Evolutionary conservation across 1,140 invertebrate species (phyloP), one percentile per base, ranked within the genome.

Genomic region (Hyles euphorbiae): DNA sequence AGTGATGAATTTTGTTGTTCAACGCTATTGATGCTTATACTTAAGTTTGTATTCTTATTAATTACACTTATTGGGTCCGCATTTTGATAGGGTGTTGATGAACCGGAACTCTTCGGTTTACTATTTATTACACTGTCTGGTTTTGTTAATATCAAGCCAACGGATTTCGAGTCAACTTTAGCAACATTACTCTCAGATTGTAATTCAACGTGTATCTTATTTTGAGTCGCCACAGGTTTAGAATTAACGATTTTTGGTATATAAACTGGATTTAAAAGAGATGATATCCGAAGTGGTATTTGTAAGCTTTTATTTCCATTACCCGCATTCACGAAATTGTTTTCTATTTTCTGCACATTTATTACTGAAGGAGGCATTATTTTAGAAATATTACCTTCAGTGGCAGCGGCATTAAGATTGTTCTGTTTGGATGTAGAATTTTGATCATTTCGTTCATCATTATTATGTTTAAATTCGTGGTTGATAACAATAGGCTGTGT

Each of bases 241-340:
- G 43, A 12, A 48, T 43, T 12, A n/a, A 9, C 33, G 45, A 40
- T 58, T 34, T 65, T 74, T 45, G 79, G 75, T 34, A 71, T 62
- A 65, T 78, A 81, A 36, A 78, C 57, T 22, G 84, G 78, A 68
- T 87, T 85, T 57, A 87, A 68, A 33, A 87, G 67, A 9, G 80
- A 76, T 36, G 84, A 85, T 70, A 87, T 81, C 68, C 72, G 83
- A 55, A 87, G 62, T 12, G 84, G 82, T 11, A 62, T 74, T 56
- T 83, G 55, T n/a, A 81, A 56, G 8, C 8, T 40, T n/a, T 52
- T 60, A 32, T 48, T 45, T 40, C n/a, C 8, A 5, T n/a, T n/a
- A 11, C 5, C 5, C 12, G n/a, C 5, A 10, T n/a, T n/a, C 5
- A 48, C 46, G 5, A 48, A 11, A 10, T 48, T 8, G 8, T 5